phyloP scores from a whole-genome alignment of 2,113 vertebrate genomes.

The Bagarius yarrelli region DNA sequence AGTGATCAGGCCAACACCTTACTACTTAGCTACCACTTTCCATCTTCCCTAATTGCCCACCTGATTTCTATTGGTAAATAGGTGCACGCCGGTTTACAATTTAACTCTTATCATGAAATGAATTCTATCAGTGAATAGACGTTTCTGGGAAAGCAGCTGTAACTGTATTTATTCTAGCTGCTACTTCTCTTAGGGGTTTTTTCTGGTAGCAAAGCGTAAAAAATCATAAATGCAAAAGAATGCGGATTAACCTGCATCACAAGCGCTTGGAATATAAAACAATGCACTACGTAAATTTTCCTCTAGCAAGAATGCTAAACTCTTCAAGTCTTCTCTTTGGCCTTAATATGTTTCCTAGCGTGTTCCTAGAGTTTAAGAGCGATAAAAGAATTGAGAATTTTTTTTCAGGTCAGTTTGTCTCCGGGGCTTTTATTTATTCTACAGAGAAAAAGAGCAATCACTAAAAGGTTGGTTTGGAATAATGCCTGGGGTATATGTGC shows the following conservation, averaged over 20 bases:
- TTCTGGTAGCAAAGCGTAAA: background rate
- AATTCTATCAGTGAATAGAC: background rate
- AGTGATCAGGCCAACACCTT: no score
- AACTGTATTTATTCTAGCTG: no score
- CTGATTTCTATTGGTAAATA: background rate
- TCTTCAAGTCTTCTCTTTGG: slow-evolving; percentile 37
- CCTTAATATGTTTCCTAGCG: slow-evolving; percentile 54
- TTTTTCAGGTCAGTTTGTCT: slow-evolving; percentile 71
- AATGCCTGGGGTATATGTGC: slow-evolving; percentile 48
- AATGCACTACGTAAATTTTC: background rate
- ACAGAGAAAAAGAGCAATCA: slow-evolving; percentile 62
- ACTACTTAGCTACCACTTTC: no score
- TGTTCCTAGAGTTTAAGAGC: slow-evolving; percentile 61
- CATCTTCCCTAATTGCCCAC: no score
- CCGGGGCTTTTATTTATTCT: slow-evolving; percentile 63
- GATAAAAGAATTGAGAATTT: slow-evolving; percentile 64
- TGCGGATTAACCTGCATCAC: background rate
- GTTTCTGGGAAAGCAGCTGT: background rate
- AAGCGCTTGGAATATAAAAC: background rate
- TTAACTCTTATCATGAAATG: background rate
- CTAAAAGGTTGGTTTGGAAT: slow-evolving; percentile 45
- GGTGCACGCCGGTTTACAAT: no score
- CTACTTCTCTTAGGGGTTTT: no score
- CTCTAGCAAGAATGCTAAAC: background rate
- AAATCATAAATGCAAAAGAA: no score